phyloP scores from a whole-genome alignment of 1,140 invertebrate species.

The Musca vetustissima region DNA sequence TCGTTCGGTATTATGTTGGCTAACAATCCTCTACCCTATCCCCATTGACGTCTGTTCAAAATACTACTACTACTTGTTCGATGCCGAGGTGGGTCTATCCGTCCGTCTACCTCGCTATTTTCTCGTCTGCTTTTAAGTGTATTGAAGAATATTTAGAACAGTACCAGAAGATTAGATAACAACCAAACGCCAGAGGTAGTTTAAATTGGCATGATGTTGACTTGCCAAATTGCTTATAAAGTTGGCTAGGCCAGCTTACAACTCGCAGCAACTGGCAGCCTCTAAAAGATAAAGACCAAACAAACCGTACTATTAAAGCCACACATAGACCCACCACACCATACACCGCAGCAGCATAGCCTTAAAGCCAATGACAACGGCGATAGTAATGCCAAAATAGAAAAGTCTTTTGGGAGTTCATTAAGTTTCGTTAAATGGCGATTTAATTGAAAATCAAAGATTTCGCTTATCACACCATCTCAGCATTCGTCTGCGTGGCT shows the following conservation, averaged over 20 bases:
- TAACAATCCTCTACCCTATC: no score
- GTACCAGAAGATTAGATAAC: conserved; percentile 10
- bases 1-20: conserved; percentile 3
- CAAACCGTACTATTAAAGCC: no score
- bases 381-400: conserved; percentile 1
- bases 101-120: background rate
- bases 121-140: background rate
- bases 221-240: conserved; percentile 15
- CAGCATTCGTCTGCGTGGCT: background rate
- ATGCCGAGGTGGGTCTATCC: background rate
- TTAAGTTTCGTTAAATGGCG: conserved; percentile 16
- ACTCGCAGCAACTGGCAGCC: background rate
- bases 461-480: background rate
- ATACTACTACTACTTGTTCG: no score
- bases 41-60: no score
- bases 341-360: no score
- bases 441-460: conserved; percentile 21
- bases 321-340: no score
- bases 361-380: no score
- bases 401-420: conserved; percentile 10
- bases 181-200: conserved; percentile 14
- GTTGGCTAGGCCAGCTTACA: background rate
- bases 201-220: conserved; percentile 18
- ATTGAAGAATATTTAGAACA: background rate
- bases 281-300: no score